Conservation (phyloP, 2,888 invertebrate species). For the Phaonia tiefii region DNA sequence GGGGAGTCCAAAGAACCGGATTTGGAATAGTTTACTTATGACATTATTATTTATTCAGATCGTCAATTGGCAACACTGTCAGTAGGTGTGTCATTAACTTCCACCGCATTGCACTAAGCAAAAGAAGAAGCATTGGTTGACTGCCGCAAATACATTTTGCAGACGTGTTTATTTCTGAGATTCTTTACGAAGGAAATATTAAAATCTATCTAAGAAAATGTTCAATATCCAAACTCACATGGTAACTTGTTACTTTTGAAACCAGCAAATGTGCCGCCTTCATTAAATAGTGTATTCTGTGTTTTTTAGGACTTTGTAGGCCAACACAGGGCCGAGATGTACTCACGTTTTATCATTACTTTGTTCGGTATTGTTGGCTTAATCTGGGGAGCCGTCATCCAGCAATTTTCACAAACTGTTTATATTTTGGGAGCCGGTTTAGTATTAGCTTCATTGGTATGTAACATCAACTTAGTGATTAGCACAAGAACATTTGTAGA, state of each 20-base stretch:
- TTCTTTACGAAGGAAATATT: conserved; percentile 35
- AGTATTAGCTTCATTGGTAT: conserved; percentile 90
- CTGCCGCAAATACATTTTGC: conserved; percentile 50
- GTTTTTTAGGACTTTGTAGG: conserved; percentile 90
- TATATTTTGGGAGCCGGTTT: conserved; percentile 96
- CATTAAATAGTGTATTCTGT: conserved; percentile 50
- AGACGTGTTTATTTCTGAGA: conserved; percentile 57
- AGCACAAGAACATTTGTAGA: neutral
- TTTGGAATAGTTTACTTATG: too few relatives aligned
- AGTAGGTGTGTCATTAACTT: neutral
- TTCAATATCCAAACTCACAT: conserved; percentile 80
- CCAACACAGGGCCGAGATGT: conserved; percentile 93
- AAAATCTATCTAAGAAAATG: conserved; percentile 73
- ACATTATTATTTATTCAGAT: too few relatives aligned
- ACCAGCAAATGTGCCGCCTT: neutral
- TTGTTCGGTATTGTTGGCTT: conserved; percentile 95
- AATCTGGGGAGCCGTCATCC: conserved; percentile 95
- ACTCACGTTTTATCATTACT: conserved; percentile 94
- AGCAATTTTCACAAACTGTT: conserved; percentile 97
- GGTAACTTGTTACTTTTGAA: conserved; percentile 71
- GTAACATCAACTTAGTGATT: conserved; percentile 67
- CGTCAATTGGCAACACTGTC: neutral
- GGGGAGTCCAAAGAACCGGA: too few relatives aligned
- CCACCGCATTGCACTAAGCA: neutral
- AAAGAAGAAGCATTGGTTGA: conserved; percentile 45